A percentile compares a stretch with the other conserved stretches of the same genome.
Conservation (phyloP, 2,888 invertebrate genomes). For the Oscheius sp. region DNA sequence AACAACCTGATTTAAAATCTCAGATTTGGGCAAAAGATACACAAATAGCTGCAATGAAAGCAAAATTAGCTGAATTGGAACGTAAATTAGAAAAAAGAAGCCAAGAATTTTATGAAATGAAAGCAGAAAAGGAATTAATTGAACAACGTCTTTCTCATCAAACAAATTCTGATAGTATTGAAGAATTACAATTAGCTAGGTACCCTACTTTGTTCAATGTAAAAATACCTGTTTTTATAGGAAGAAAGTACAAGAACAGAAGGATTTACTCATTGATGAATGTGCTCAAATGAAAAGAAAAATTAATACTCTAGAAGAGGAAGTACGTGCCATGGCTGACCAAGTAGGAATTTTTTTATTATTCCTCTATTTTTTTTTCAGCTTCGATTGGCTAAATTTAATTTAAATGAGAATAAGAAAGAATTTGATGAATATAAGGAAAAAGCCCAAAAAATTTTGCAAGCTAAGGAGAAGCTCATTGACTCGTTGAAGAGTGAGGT, state of each 20-base stretch:
- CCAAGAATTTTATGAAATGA: slow-evolving; percentile 55
- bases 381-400: slow-evolving; percentile 74
- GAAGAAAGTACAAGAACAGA: slow-evolving; percentile 50
- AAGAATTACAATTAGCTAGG: slow-evolving; percentile 53
- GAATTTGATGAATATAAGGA: slow-evolving; percentile 84
- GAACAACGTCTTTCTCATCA: slow-evolving; percentile 60
- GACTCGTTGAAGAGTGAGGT: slow-evolving; percentile 76
- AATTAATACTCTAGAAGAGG: slow-evolving; percentile 52
- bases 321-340: slow-evolving; percentile 57
- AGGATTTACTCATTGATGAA: slow-evolving; percentile 50
- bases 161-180: slow-evolving; percentile 41
- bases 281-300: slow-evolving; percentile 46
- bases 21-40: slow-evolving; percentile 60
- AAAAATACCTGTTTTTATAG: slow-evolving; percentile 15
- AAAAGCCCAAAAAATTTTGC: slow-evolving; percentile 84
- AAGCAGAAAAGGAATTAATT: slow-evolving; percentile 70
- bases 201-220: not conserved
- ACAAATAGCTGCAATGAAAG: slow-evolving; percentile 52
- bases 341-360: slow-evolving; percentile 36
- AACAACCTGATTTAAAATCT: slow-evolving; percentile 37
- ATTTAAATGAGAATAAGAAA: slow-evolving; percentile 74
- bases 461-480: slow-evolving; percentile 82
- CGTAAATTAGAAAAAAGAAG: slow-evolving; percentile 53
- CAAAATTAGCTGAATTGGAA: slow-evolving; percentile 50
- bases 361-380: slow-evolving; percentile 57